Evolutionary conservation across 2,888 invertebrate genomes (phyloP).

Genomic region (Diogma glabrata): DNA sequence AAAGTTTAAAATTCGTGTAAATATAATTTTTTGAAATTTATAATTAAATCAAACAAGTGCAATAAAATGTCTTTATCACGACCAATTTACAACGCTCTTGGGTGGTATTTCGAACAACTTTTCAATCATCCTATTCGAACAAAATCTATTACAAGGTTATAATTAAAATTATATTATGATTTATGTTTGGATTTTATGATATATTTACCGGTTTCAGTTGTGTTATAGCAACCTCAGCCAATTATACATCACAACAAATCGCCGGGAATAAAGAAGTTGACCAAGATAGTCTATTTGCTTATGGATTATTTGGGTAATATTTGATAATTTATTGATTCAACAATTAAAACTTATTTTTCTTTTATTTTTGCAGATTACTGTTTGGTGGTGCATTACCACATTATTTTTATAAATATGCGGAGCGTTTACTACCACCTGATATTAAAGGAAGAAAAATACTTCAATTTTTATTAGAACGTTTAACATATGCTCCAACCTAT

Average conservation of each 20-base stretch:
- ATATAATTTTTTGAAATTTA: too few relatives aligned
- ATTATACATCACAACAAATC: conserved; percentile 59
- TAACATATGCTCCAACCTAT: conserved; percentile 58
- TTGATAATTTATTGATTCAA: conserved; percentile 24
- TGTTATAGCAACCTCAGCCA: conserved; percentile 58
- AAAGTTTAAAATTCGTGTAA: too few relatives aligned
- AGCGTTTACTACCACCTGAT: conserved; percentile 47
- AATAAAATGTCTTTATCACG: conserved; percentile 42
- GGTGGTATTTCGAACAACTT: conserved; percentile 61
- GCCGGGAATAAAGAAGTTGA: conserved; percentile 51
- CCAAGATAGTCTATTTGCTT: conserved; percentile 56
- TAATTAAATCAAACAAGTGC: too few relatives aligned
- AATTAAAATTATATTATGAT: background rate
- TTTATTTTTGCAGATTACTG: conserved; percentile 42
- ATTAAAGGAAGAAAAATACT: conserved; percentile 42
- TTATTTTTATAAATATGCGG: conserved; percentile 57
- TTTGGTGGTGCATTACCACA: conserved; percentile 73
- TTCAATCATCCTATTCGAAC: conserved; percentile 66
- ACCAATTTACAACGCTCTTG: conserved; percentile 55
- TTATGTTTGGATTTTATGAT: background rate
- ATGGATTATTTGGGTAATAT: conserved; percentile 60
- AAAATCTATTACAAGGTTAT: conserved; percentile 68
- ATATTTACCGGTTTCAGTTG: conserved; percentile 43
- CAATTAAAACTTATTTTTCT: background rate
- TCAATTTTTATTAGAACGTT: conserved; percentile 57